A percentile compares a stretch with the other conserved stretches of the same genome.
These are phyloP conservation scores for Sycophaga agraensis DNA, from an alignment of 1,140 invertebrate species.

Conservation along the genomic window DNA sequence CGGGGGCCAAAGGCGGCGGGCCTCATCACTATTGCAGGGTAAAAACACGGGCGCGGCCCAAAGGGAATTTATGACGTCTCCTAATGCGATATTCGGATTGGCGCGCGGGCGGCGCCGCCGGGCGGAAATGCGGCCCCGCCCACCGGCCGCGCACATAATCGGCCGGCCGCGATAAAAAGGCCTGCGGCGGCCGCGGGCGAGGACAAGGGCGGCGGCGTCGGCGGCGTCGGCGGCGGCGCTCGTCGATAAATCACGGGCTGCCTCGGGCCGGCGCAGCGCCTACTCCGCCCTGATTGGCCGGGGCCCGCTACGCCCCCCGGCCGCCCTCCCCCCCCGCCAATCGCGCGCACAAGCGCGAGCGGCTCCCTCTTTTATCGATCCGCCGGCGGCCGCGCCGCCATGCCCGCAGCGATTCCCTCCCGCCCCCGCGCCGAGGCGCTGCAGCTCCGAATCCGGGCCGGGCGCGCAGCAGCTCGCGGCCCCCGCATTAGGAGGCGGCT, in stretches of 20 bases:
- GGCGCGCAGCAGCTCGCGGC: too few species aligned
- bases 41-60: conserved; percentile 52
- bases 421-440: too few species aligned
- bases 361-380: conserved; percentile 6
- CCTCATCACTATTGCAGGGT: conserved; percentile 52
- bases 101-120: conserved; percentile 36
- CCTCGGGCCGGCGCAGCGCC: too few species aligned
- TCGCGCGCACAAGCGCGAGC: conserved; percentile 41
- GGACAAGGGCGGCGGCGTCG: conserved; percentile 17
- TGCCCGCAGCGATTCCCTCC: too few species aligned
- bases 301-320: conserved; percentile 50
- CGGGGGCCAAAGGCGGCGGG: too few species aligned
- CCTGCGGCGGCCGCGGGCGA: neutral
- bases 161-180: too few species aligned
- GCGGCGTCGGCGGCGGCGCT: neutral
- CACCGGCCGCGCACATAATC: too few species aligned
- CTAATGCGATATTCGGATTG: conserved; percentile 56
- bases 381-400: too few species aligned
- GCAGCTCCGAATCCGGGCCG: too few species aligned
- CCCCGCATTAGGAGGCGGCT: too few species aligned
- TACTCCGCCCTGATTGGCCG: too few species aligned
- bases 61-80: conserved; percentile 59
- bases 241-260: conserved; percentile 11
- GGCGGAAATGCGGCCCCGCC: too few species aligned
- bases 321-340: conserved; percentile 58